Base-by-base conservation (phyloP, 2,113 vertebrate genomes). In the Rhineura floridana region DNA sequence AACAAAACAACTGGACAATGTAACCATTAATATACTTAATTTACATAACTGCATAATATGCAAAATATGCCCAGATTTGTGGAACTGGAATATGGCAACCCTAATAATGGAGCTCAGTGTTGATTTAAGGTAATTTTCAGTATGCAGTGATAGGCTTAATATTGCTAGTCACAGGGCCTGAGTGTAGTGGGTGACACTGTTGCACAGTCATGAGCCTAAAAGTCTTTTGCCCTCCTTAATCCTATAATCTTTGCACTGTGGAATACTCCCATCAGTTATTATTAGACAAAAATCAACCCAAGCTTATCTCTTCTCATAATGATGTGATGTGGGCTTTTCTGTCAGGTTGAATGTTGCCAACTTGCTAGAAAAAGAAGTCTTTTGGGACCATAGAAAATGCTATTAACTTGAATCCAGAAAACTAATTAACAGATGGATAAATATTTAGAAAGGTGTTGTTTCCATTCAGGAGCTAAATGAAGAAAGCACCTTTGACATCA, bases 351-450 rank as follows among this genome's bases (percentile, higher is more conserved):
- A 55, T 79, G 76, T 44, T 77, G 36, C 9, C 86, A 76, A 73
- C 70, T 1, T 59, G 44, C 1, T 1, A 15, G 91, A n/a, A 42
- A 84, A 73, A 84, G 0, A 65, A 65, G 17, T 52, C 2, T 13
- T 85, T 75, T 80, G 70, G 52, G 50, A 21, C 69, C 70, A 62
- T 1, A 33, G 72, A 89, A 89, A 88, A 87, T 85, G 86, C 73
- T 30, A 67, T 4, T 19, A 80, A 4, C 2, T 23, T 39, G 69
- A 85, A 70, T 90, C 86, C 86, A 87, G 84, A 72, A 82, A 89
- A 67, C 11, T 72, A 88, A 1, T 5, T 65, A n/a, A 85, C 48
- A 90, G 88, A 25, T 42, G 44, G 81, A 46, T 67, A 76, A 88
- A 69, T 6, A 46, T 1, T 11, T 2, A 1, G 33, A 65, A 19